Evolutionary conservation across 2,797 vertebrate genomes (phyloP).

Genomic region (Sebastes kiyomatsui): DNA sequence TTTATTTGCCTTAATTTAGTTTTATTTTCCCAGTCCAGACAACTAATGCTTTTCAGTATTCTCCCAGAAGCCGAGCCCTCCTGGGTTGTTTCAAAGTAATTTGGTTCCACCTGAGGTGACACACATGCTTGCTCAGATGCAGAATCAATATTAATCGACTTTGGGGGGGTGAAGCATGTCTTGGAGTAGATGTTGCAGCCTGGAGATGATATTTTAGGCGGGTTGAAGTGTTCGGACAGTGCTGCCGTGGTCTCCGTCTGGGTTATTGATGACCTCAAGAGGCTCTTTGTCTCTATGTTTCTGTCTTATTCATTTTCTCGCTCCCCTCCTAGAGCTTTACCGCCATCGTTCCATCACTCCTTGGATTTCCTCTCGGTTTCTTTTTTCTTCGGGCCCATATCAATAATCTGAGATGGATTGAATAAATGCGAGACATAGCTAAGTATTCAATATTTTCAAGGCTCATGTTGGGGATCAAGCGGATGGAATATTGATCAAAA

Average conservation of each 20-base stretch:
- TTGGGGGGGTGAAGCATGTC: conserved; percentile 38
- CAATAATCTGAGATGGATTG: conserved; percentile 54
- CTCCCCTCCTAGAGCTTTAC: conserved; percentile 19
- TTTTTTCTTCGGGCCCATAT: conserved; percentile 42
- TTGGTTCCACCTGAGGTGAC: conserved; percentile 77
- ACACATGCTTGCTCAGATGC: conserved; percentile 71
- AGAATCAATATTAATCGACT: conserved; percentile 83
- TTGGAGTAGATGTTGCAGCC: conserved; percentile 65
- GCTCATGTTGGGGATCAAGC: conserved; percentile 20
- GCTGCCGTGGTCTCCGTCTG: conserved; percentile 46
- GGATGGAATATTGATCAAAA: conserved; percentile 55
- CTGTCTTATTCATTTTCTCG: conserved; percentile 48
- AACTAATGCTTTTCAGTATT: conserved; percentile 62
- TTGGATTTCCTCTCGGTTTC: conserved; percentile 39
- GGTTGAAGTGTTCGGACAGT: conserved; percentile 54
- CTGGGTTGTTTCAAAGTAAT: conserved; percentile 73
- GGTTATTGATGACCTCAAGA: conserved; percentile 69
- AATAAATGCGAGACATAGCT: conserved; percentile 22
- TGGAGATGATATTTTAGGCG: conserved; percentile 75
- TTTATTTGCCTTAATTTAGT: conserved; percentile 73
- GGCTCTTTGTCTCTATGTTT: conserved; percentile 47
- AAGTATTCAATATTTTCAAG: conserved; percentile 22
- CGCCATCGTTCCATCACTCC: conserved; percentile 40
- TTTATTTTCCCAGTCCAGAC: conserved; percentile 66
- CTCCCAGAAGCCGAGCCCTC: conserved; percentile 42